Base-by-base conservation (phyloP, 2,888 invertebrate species). In the Dorcus parallelipipedus region DNA sequence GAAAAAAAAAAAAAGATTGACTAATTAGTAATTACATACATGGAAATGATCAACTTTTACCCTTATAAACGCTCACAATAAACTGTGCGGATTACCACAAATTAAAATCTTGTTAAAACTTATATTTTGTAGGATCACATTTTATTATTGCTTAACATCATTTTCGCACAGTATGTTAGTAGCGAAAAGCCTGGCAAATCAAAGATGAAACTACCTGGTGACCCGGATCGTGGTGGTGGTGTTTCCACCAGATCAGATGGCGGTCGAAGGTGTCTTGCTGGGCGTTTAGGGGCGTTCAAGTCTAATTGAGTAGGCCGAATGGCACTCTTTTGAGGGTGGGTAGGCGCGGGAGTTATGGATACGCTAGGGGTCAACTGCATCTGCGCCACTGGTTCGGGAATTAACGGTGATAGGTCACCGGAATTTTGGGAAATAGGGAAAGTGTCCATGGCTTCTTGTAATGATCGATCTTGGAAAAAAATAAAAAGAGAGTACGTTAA, bases 311-410 rank as follows among this genome's bases (percentile, higher is more conserved):
- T 75, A 39, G 78, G 78, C 56, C 76, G 67, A 47, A 56, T 56
- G 40, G 59, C 56, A 26, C 52, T 52, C 45, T 49, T 59, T 17
- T 45, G 48, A 61, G 78, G 66, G 62, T 74, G 75, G 60, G 67
- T 73, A 40, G 77, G 78, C 56, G 76, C 68, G 62, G 76, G 77
- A 66, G 77, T 76, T 62, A 76, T 71, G 41, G 74, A 70, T 54
- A 76, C 74, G 67, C 67, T 74, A 75, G 84, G 78, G 81, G 73
- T 79, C 45, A 53, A 45, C n/a, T 83, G 81, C 78, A 83, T 69
- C 59, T 68, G 73, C 63, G 73, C 73, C 43, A 76, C 75, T 45
- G 77, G 67, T 81, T 82, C 80, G 77, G 82, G 75, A 79, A 83
- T 74, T 49, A 77, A 80, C 77, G 72, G 82, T 74, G 72, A 75